Conservation (phyloP, 64 coral and sea anemone genomes). For the Actinia tenebrosa region DNA sequence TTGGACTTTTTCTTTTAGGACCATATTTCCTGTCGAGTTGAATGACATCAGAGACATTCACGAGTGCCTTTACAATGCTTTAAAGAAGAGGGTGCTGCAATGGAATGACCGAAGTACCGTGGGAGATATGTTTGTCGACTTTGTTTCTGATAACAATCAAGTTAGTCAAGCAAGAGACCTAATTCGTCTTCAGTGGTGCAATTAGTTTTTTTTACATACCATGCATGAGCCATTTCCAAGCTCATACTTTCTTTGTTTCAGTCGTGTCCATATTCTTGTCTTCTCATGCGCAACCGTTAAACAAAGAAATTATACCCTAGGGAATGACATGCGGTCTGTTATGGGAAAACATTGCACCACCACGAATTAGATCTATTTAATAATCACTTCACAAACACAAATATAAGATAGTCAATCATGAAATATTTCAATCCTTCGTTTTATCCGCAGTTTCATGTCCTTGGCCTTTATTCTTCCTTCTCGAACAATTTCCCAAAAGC, state of each 20-base stretch:
- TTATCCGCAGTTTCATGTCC: conserved; percentile 35
- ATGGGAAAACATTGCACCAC: too few species aligned
- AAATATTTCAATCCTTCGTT: background rate
- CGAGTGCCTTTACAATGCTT: conserved; percentile 14
- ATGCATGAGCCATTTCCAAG: too few species aligned
- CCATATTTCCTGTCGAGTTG: conserved; percentile 47
- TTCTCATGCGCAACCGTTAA: too few species aligned
- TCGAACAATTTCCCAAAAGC: conserved; percentile 69
- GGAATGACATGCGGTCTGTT: too few species aligned
- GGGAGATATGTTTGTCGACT: conserved; percentile 47
- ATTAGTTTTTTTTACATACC: too few species aligned
- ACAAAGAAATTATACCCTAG: too few species aligned
- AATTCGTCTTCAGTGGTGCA: too few species aligned
- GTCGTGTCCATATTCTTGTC: too few species aligned
- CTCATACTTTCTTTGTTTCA: too few species aligned
- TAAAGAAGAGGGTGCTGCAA: conserved; percentile 28
- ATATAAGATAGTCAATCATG: background rate
- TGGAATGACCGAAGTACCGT: conserved; percentile 57
- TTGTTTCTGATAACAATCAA: conserved; percentile 46
- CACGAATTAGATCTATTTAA: too few species aligned
- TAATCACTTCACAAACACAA: background rate
- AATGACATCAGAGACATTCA: conserved; percentile 40
- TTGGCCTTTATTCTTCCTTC: conserved; percentile 33
- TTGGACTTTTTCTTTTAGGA: background rate
- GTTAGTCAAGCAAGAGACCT: background rate